Evolutionary conservation across 2,888 invertebrate species (phyloP).

Genomic region (Papilio demoleus): DNA sequence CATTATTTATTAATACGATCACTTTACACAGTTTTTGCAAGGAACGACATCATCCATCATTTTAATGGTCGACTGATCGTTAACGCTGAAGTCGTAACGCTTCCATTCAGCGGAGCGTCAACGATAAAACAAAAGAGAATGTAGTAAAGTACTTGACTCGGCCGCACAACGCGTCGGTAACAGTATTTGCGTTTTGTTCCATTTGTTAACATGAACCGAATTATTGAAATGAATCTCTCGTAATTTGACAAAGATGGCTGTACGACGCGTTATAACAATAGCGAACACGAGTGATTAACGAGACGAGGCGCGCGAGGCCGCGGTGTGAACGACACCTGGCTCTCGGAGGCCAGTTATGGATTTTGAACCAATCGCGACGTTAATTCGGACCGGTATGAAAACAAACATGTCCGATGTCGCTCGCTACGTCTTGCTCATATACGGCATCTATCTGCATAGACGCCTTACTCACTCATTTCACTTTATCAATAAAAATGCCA

Average conservation of each 20-base stretch:
- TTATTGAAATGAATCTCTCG: constrained; percentile 75
- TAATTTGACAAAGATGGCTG: constrained; percentile 84
- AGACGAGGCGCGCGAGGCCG: constrained; percentile 83
- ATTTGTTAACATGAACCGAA: constrained; percentile 69
- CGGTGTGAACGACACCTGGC: constrained; percentile 85
- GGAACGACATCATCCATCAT: constrained; percentile 80
- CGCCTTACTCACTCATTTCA: constrained; percentile 62
- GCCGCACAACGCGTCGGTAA: constrained; percentile 66
- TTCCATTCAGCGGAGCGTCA: constrained; percentile 79
- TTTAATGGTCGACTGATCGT: constrained; percentile 80
- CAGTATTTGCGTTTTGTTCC: constrained; percentile 66
- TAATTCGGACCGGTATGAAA: constrained; percentile 83
- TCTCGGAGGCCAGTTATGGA: constrained; percentile 83
- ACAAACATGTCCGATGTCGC: constrained; percentile 75
- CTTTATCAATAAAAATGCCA: constrained; percentile 68
- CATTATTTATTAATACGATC: constrained; percentile 75
- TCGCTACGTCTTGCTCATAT: constrained; percentile 65
- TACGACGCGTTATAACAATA: constrained; percentile 81
- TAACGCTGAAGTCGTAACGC: constrained; percentile 76
- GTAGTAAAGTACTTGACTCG: constrained; percentile 69
- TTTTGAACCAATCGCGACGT: constrained; percentile 83
- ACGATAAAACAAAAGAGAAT: constrained; percentile 81
- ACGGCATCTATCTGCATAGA: constrained; percentile 60
- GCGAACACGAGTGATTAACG: constrained; percentile 82
- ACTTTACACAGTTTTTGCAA: constrained; percentile 78